phyloP scores from a whole-genome alignment of 2,888 invertebrate genomes.

The Athalia cordata region DNA sequence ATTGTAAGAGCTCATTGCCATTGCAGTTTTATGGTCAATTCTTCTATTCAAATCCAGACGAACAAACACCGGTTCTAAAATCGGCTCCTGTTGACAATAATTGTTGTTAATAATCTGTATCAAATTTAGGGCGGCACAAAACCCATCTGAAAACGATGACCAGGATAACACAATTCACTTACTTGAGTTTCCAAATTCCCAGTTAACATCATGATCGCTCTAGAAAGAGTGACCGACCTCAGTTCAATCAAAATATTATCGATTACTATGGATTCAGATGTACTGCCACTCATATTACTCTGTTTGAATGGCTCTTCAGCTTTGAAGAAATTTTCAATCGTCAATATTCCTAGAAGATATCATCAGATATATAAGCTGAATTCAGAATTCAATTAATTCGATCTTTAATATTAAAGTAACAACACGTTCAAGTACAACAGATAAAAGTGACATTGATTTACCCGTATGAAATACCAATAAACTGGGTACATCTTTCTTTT shows the following conservation, averaged over 20 bases:
- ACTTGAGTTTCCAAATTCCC: slow-evolving; percentile 85
- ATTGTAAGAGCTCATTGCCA: slow-evolving; percentile 59
- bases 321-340: slow-evolving; percentile 88
- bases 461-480: slow-evolving; percentile 85
- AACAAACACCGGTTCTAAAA: slow-evolving; percentile 83
- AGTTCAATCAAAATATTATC: slow-evolving; percentile 84
- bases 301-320: slow-evolving; percentile 72
- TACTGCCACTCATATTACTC: slow-evolving; percentile 68
- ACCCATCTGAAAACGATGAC: too few relatives aligned
- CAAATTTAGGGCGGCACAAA: too few relatives aligned
- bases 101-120: not conserved
- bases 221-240: slow-evolving; percentile 80
- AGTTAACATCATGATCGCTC: slow-evolving; percentile 84
- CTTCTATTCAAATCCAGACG: slow-evolving; percentile 84
- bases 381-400: slow-evolving; percentile 14
- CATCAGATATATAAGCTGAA: slow-evolving; percentile 44
- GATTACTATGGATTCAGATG: slow-evolving; percentile 74
- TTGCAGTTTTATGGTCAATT: slow-evolving; percentile 73
- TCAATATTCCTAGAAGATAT: slow-evolving; percentile 79
- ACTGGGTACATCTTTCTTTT: slow-evolving; percentile 86
- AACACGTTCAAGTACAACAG: not conserved
- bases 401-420: not conserved
- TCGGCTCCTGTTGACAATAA: slow-evolving; percentile 77
- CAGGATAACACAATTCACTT: slow-evolving; percentile 40
- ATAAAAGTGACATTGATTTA: slow-evolving; percentile 60